Evolutionary conservation across 2,797 vertebrate species (phyloP).

Genomic region (Prionace glauca): DNA sequence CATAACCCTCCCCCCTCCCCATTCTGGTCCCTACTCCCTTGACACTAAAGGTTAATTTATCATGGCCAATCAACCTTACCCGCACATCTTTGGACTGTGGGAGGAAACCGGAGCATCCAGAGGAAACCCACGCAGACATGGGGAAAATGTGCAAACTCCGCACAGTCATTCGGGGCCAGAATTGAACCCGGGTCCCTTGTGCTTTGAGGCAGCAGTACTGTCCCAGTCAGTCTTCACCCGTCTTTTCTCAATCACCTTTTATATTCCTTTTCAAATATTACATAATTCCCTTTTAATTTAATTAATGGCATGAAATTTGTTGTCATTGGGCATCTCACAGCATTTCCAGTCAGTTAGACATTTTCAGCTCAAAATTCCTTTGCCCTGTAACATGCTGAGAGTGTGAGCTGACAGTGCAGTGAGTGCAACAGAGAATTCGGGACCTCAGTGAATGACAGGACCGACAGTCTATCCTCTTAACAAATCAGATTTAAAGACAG

Average conservation of each 20-base stretch:
- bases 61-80: too few relatives aligned
- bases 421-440: background rate
- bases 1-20: too few relatives aligned
- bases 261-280: background rate
- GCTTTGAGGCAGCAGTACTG: too few relatives aligned
- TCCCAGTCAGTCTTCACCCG: background rate
- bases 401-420: background rate
- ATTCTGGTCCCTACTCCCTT: too few relatives aligned
- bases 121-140: too few relatives aligned
- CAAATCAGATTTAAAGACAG: background rate
- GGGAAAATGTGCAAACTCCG: too few relatives aligned
- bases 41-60: too few relatives aligned
- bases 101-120: too few relatives aligned
- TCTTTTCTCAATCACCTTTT: background rate
- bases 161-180: too few relatives aligned
- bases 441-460: background rate
- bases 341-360: too few relatives aligned
- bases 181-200: too few relatives aligned
- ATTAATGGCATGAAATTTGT: background rate
- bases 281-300: background rate
- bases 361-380: background rate
- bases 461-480: background rate
- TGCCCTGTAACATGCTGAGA: background rate
- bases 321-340: background rate
- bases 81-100: too few relatives aligned